Base-by-base conservation (phyloP, 92 coral and sea anemone genomes). In the Muricea muricata region DNA sequence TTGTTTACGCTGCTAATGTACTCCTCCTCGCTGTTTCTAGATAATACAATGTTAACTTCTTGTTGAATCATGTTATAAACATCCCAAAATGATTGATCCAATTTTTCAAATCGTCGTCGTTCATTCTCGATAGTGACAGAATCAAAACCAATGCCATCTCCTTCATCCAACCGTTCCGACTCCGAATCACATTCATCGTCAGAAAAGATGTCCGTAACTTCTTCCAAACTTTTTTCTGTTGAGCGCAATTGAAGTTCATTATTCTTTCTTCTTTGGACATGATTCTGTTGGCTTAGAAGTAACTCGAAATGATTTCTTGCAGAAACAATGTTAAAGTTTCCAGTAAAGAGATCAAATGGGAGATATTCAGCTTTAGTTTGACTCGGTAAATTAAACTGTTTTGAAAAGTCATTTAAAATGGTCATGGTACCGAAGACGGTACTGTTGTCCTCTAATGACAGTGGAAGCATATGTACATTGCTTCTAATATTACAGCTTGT, bases 51-150 rank as follows among this genome's bases (percentile, higher is more conserved):
- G 25, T 42, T 65, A 47, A 87, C 58, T 48, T 56, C 37, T 6
- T 77, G 25, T 21, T 52, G 58, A 15, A 87, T 6, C 6, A 35
- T n/a, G n/a, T 70, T 86, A 46, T 50, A 86, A 34, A 50, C 81
- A 6, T 86, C 90, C 90, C 86, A 71, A 75, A 86, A 86, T 42
- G 86, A 86, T 20, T 80, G 55, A 18, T 87, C 90, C 34, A 80
- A 81, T 33, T 46, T 9, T 80, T 87, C 81, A 71, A 87, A 87
- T 21, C 86, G 57, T 26, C 66, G 73, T 14, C 46, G 34, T 71
- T 80, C 90, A 68, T 54, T 17, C 7, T 87, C 82, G 24, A 87
- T 86, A 46, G 7, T 23, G 33, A 20, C 23, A 20, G 48, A 25
- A 10, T 42, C 50, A 42, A 42, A 7, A 42, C 50, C 50, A 7